phyloP scores from a whole-genome alignment of 2,113 vertebrate genomes.

The Caretta caretta region DNA sequence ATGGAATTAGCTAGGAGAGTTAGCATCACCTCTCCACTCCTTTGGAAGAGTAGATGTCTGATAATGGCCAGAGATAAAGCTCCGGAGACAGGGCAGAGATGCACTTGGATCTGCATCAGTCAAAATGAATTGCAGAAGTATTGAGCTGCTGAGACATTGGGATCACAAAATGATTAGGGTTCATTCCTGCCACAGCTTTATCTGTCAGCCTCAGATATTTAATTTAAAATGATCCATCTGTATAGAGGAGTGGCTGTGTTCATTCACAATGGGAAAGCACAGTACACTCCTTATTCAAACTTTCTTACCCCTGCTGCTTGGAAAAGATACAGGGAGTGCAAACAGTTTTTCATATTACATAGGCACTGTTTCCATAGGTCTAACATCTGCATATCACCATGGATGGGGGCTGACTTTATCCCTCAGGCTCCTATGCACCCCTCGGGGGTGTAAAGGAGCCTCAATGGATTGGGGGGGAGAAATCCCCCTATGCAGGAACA shows the following conservation, averaged over 20 bases:
- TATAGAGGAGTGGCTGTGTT: not conserved
- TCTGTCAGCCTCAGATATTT: not conserved
- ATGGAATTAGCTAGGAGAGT: not conserved
- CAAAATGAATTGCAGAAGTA: not conserved
- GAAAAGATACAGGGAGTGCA: not conserved
- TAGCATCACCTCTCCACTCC: not conserved
- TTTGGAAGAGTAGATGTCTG: not conserved
- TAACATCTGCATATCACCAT: not conserved
- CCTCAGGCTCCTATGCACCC: not conserved
- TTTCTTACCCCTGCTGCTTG: not conserved
- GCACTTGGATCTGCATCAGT: not conserved
- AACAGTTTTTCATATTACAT: not conserved
- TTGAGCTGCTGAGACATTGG: not conserved
- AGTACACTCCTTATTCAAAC: not conserved
- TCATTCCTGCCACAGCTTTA: not conserved
- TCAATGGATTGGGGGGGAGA: not conserved
- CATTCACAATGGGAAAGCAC: not conserved
- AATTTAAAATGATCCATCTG: not conserved
- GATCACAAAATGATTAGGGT: not conserved
- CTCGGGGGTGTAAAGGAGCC: not conserved
- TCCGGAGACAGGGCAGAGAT: not conserved
- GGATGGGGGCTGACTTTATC: not conserved
- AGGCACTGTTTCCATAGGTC: not conserved
- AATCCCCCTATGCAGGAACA: not conserved
- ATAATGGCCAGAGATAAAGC: accelerated